A percentile compares a stretch with the other conserved stretches of the same genome.
These are phyloP conservation scores for Oedothorax gibbosus DNA, from an alignment of 1,140 invertebrate species.

Conservation along the genomic window DNA sequence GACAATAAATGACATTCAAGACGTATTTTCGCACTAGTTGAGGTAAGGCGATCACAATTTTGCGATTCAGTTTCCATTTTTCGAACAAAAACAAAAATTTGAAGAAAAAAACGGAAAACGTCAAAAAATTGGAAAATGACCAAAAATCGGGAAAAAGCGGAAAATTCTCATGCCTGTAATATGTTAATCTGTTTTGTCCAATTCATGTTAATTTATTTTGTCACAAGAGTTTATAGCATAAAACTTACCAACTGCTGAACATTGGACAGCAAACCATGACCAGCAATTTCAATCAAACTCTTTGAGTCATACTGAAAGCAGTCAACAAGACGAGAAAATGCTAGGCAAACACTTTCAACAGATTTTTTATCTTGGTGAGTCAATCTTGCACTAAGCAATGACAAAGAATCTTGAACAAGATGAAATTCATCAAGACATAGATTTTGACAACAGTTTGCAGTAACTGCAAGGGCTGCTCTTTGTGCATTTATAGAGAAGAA, in stretches of 20 bases:
- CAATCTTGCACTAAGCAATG: conserved; percentile 85
- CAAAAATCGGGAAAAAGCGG: too few species aligned
- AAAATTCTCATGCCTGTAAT: too few species aligned
- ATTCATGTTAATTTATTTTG: not conserved
- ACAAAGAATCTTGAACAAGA: conserved; percentile 88
- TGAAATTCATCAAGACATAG: conserved; percentile 93
- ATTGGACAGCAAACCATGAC: conserved; percentile 90
- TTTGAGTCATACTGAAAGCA: conserved; percentile 93
- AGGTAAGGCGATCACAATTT: too few species aligned
- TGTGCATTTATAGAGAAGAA: conserved; percentile 98
- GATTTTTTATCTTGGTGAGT: conserved; percentile 98
- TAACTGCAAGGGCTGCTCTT: conserved; percentile 91
- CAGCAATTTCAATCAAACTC: conserved; percentile 94
- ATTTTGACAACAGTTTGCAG: conserved; percentile 97
- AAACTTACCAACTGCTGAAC: conserved; percentile 85
- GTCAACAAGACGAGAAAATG: conserved; percentile 93
- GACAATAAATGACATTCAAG: too few species aligned
- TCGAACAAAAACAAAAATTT: too few species aligned
- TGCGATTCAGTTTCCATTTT: too few species aligned
- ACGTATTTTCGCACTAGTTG: too few species aligned
- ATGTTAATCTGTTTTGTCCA: not conserved
- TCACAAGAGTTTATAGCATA: not conserved
- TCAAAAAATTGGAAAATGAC: too few species aligned
- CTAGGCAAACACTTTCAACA: conserved; percentile 95
- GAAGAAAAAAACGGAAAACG: too few species aligned